Evolutionary conservation across 2,113 vertebrate genomes (phyloP), one percentile per base, ranked within the genome.

Genomic region (Garra rufa): DNA sequence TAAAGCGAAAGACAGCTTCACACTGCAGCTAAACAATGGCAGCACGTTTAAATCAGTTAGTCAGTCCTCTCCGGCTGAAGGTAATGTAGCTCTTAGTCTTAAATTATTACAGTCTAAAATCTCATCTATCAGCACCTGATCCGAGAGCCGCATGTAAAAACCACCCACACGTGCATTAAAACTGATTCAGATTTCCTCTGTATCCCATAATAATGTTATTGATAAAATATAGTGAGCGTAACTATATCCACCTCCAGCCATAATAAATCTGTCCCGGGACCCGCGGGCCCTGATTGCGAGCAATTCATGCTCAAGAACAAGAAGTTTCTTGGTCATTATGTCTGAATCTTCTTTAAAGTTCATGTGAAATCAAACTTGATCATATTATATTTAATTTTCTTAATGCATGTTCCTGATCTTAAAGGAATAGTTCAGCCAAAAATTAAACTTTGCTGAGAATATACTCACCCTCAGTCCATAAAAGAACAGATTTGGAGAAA

Each of bases 1-100:
- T 90, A 91, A 91, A 87, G 90, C 87, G 86, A 82, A 85, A 88
- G 89, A 88, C 87, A 87, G 92, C 83, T 88, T 79, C 81, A 88
- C 67, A 61, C 88, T 82, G 89, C 90, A 91, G 81, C 87, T 83
- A 61, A 61, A 79, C 61, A 86, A 85, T 81, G 41, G 46, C 84
- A 69, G 83, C 81, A 86, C 55, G 83, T 79, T 87, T 63, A 84
- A 88, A 75, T 82, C 73, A 81, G 41, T 80, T 86, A 79, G 30
- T 89, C 88, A 65, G 73, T 88, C 52, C 55, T 88, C 4, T 44
- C 59, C 70, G 17, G 9, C 17, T 21, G 21, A 24, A 57, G n/a
- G 83, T 80, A 34, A 9, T 61, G 34, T 81, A 73, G 85, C 52
- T 86, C 88, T 89, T 91, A 24, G 7, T 26, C 38, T 28, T 80